Evolutionary conservation across 2,888 invertebrate genomes (phyloP), one percentile per base, ranked within the genome.

Genomic region (Chrysina gloriosa): DNA sequence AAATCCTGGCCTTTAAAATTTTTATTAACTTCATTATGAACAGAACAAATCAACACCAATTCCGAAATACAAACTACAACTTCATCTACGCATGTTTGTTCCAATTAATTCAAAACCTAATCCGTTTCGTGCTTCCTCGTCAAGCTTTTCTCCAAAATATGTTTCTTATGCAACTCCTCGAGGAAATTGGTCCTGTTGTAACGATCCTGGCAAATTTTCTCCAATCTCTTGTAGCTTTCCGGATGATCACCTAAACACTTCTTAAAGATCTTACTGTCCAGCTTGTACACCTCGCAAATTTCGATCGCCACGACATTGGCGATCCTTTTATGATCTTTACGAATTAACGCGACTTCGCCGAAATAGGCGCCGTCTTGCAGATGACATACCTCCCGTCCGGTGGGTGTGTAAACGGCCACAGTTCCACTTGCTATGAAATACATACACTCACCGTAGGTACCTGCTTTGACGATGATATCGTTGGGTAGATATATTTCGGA

Each of bases 381-480:
- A 71, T 87, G 88, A 66, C 86, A 86, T 6, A 77, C 87, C 84
- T 23, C 90, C 73, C 85, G 85, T 21, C 89, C 89, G 9, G 86
- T 87, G 9, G 85, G 81, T 0, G 89, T 88, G 56, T 85, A 84
- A 2, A 89, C 84, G 3, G 87, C 86, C 0, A 90, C 89, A 0
- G 88, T 88, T 5, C 90, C 90, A 45, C 82, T 84, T 0, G 85
- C 85, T 25, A 90, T 82, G 73, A 90, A 90, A 77, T 86, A 90
- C 89, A 90, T 89, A 77, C 87, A 87, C 68, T 88, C 86, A 0
- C 89, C 89, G 16, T 82, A 77, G n/a, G 86, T 85, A 0, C 88
- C 88, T 0, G 87, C 86, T 67, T 86, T 86, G 5, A 87, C 80
- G 45, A 90, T 87, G 19, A 87, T 80, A 76, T 90, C 90, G 68